Base-by-base conservation (phyloP, 2,888 invertebrate species). In the Drosophila greeni region DNA sequence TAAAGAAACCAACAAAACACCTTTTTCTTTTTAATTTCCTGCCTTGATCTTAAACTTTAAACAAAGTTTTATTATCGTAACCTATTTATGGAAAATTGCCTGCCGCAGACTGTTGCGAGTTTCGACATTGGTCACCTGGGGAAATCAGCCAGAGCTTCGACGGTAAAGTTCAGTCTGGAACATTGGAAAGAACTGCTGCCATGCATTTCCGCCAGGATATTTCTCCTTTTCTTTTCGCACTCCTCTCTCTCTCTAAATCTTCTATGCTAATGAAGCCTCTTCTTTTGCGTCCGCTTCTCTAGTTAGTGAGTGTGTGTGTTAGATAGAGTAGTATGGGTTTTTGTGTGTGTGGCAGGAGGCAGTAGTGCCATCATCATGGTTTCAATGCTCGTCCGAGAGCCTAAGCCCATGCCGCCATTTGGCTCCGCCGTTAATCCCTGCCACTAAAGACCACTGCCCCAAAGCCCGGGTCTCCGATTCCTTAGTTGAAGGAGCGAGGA, bases 211-310 rank as follows among this genome's bases (percentile, higher is more conserved):
- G 29, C 20, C 55, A 20, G 36, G 55, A 37, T 54, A 56, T 56
- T 39, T 45, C 12, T 33, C 12, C 48, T 23, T 9, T 53, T 42
- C 39, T 31, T 42, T 24, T 18, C 31, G 18, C 47, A 48, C 56
- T 42, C 51, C 26, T 40, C 34, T 40, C 60, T 26, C 23, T 33
- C 23, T 33, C 49, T 48, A 37, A 47, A 47, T 62, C 72, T 62
- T 76, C 76, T 84, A 79, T 79, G 79, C 79, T 79, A 79, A 79
- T 79, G 79, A 79, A 83, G 79, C 85, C 84, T 79, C 81, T 84
- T 82, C 84, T 78, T 82, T 75, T 65, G 66, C 70, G 42, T 51
- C 31, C 8, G 43, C 51, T 34, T 24, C 31, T 14, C 18, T 47
- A 48, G 39, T 42, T 49, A 47, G 45, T 18, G 29, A 31, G 20